Evolutionary conservation across 1,140 invertebrate genomes (phyloP), one percentile per base, ranked within the genome.

Genomic region (Calycopis cecrops): DNA sequence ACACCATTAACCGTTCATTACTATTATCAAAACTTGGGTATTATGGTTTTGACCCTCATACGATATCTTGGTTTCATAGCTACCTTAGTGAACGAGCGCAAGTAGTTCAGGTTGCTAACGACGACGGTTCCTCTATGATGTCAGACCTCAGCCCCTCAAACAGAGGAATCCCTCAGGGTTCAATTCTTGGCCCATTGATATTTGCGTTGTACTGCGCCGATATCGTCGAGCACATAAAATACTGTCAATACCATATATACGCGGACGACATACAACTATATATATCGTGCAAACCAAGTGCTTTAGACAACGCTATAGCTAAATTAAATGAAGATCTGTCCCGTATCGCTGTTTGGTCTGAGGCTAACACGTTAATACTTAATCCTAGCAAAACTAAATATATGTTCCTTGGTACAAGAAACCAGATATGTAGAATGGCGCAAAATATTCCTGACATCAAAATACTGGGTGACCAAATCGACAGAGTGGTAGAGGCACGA

Each of bases 331-430:
- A 42, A 11, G 9, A 42, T 16, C 38, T 42, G 38, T 42, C 38
- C 38, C 38, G 38, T 42, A 42, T 42, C n/a, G 38, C 38, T 42
- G n/a, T 42, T 11, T 42, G 38, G 38, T 11, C 38, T 6, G 38
- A 42, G 9, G 38, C 38, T 42, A 12, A 42, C n/a, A 42, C 38
- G 38, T 42, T 42, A 16, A 16, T 42, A 12, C 38, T 42, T 42
- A 42, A 42, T 42, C n/a, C 38, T 8, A 12, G 9, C 12, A 38
- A 38, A 38, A 38, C 37, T 3, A 38, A 38, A 38, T 38, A 9
- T 12, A 38, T 38, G 6, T 14, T 42, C 6, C 9, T 42, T 16
- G 38, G 38, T 42, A 42, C 38, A 11, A 42, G 16, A 12, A 42
- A 42, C n/a, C 38, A 12, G 38, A n/a, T 42, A n/a, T n/a, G 38